Base-by-base conservation (phyloP, 1,140 invertebrate species). In the Manduca sexta region DNA sequence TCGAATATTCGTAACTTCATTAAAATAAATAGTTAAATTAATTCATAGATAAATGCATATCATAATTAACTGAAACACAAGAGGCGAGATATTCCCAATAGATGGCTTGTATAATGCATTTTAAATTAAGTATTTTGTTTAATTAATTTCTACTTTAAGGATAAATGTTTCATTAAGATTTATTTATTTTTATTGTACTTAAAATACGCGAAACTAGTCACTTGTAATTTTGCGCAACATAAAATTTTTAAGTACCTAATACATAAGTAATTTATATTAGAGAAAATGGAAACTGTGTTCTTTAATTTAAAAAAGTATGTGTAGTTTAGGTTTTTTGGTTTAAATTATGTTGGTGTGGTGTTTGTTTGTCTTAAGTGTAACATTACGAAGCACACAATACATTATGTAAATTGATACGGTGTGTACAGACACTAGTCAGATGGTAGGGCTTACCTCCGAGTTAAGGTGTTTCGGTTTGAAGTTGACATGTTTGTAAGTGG, bases 151-250 rank as follows among this genome's bases (percentile, higher is more conserved):
- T 77, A 64, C 69, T 52, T 43, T 85, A 84, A 83, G 78, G 66
- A 74, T 80, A 82, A 82, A 83, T 81, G 66, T 73, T 77, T 78
- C 66, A 69, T 69, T 77, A 84, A 74, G 60, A 67, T 60, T 34
- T 76, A 72, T 69, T 79, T 69, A 80, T 83, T 86, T 85, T 86
- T 85, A 84, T 81, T 79, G 83, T 87, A 87, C 86, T 87, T 87
- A 87, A 52, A 85, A 74, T 83, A 84, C 77, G 84, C 75, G 77
- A 73, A 80, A 83, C 84, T 86, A 87, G 84, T 86, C 84, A 87
- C 74, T 84, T 84, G 82, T 83, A 79, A 80, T 80, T 80, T 86
- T 87, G 84, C 79, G 82, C 82, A 85, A 86, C 75, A 78, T 79
- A 82, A 85, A 82, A 74, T 57, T 57, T 73, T 72, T 75, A 82